Conservation (phyloP, 2,888 invertebrate species). For the Thecocarcelia acutangulata region DNA sequence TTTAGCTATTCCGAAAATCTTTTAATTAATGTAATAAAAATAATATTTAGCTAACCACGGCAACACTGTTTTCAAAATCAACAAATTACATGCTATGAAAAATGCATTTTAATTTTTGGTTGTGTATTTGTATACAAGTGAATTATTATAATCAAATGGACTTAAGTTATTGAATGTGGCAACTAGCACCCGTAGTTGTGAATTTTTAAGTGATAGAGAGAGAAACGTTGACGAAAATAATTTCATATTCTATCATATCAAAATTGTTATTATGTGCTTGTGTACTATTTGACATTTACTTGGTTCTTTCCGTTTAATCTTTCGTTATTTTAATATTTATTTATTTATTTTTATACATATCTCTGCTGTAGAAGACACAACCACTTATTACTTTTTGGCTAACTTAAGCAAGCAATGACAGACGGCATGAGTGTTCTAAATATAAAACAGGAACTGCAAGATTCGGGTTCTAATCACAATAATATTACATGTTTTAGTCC, state of each 20-base stretch:
- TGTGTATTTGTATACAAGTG: conserved; percentile 7
- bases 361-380: conserved; percentile 21
- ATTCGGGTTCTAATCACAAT: conserved; percentile 69
- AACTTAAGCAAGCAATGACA: conserved; percentile 71
- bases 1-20: too few species aligned
- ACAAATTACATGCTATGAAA: conserved; percentile 37
- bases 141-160: conserved; percentile 53
- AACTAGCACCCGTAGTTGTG: conserved; percentile 9
- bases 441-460: conserved; percentile 78
- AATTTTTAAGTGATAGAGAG: not conserved
- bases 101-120: conserved; percentile 31
- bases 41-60: conserved; percentile 7
- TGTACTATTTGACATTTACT: conserved; percentile 56
- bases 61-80: conserved; percentile 29
- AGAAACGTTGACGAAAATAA: conserved; percentile 7
- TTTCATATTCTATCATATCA: conserved; percentile 55
- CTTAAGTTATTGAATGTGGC: conserved; percentile 21
- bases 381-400: not conserved
- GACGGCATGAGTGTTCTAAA: conserved; percentile 77
- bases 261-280: conserved; percentile 28
- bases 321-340: conserved; percentile 7
- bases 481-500: conserved; percentile 76
- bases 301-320: conserved; percentile 12
- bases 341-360: conserved; percentile 7
- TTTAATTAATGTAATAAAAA: not conserved